Evolutionary conservation across 2,113 vertebrate genomes (phyloP).

Genomic region (Pyrgilauda ruficollis): DNA sequence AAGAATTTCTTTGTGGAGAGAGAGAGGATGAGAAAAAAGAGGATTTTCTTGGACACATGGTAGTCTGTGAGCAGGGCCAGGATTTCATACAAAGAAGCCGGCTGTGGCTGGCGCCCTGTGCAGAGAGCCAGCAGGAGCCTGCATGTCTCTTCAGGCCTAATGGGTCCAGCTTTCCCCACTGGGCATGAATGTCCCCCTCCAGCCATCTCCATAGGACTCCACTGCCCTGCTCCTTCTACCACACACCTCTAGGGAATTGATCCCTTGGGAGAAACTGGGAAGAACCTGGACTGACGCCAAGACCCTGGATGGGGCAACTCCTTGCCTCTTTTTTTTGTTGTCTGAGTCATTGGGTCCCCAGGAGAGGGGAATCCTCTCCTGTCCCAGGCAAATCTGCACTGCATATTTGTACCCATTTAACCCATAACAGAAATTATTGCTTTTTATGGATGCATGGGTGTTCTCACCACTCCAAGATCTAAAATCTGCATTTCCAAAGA

Average conservation of each 20-base stretch:
- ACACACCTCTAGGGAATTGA: background rate
- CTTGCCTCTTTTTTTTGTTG: background rate
- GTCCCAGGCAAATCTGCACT: background rate
- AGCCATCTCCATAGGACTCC: background rate
- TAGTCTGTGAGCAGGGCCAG: background rate
- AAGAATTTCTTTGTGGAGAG: conserved; percentile 48
- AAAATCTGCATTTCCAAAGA: background rate
- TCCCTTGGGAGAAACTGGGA: background rate
- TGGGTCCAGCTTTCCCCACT: background rate
- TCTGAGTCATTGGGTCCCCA: background rate
- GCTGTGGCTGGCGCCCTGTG: background rate
- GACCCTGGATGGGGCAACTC: background rate
- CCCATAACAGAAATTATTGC: background rate
- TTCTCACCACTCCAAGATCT: background rate
- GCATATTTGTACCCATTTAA: background rate
- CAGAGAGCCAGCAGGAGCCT: background rate
- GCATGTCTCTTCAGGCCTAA: background rate
- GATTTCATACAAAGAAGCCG: conserved; percentile 11
- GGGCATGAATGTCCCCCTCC: background rate
- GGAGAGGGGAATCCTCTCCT: background rate
- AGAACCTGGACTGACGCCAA: background rate
- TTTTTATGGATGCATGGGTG: background rate
- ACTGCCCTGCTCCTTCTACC: background rate
- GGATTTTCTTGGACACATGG: conserved; percentile 56
- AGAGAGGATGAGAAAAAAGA: conserved; percentile 35